A percentile compares a stretch with the other conserved stretches of the same genome.
These are phyloP conservation scores for Plestiodon gilberti DNA, from an alignment of 2,113 vertebrate species.

Conservation along the genomic window DNA sequence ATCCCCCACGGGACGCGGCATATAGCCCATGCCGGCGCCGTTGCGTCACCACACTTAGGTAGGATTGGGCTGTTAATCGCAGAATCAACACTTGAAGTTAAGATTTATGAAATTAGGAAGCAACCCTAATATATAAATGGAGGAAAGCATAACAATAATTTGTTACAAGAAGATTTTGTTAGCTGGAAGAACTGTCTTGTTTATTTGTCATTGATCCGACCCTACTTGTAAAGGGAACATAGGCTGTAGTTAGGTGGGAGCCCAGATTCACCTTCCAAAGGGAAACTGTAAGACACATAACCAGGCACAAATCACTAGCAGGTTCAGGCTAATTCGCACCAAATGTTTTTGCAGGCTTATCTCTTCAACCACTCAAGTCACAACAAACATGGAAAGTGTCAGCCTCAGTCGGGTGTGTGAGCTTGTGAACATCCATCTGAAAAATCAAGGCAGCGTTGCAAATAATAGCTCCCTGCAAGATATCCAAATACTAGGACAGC, in stretches of 20 bases:
- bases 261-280: not conserved
- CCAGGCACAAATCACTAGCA: constrained; percentile 13
- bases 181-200: not conserved
- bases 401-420: not conserved
- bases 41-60: too few species aligned
- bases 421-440: not conserved
- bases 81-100: too few species aligned
- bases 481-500: not conserved
- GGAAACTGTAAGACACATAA: constrained; percentile 15
- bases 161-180: too few species aligned
- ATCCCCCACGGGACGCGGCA: too few species aligned
- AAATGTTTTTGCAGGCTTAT: constrained; percentile 1
- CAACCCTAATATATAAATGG: too few species aligned
- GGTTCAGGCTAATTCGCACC: constrained; percentile 14
- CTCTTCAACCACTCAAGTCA: not conserved
- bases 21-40: too few species aligned
- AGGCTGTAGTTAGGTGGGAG: not conserved
- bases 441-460: not conserved
- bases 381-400: not conserved
- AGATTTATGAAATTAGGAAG: too few species aligned
- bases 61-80: too few species aligned
- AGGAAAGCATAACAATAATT: too few species aligned
- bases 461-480: not conserved
- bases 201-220: not conserved
- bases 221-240: not conserved